Conservation (phyloP, 2,888 invertebrate genomes). For the Drosophila birchii region DNA sequence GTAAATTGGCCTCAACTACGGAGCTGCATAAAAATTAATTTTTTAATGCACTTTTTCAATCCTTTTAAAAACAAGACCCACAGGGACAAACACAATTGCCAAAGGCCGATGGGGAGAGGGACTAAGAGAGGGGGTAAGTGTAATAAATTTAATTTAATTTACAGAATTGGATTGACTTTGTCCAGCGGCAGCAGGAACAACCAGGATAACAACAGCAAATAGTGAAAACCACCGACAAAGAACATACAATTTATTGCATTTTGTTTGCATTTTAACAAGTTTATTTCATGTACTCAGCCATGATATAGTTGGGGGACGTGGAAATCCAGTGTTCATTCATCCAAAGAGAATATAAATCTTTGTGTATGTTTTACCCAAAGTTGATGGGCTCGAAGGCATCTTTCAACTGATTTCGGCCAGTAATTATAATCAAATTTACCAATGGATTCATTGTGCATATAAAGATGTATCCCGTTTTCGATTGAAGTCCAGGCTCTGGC, state of each 20-base stretch:
- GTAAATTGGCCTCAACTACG: constrained; percentile 52
- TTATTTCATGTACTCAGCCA: constrained; percentile 46
- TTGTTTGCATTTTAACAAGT: constrained; percentile 68
- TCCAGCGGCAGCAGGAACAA: constrained; percentile 36
- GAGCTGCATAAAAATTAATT: constrained; percentile 56
- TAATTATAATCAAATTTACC: constrained; percentile 28
- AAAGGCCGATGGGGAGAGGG: constrained; percentile 5
- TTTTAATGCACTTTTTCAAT: constrained; percentile 57
- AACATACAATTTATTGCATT: constrained; percentile 67
- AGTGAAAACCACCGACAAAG: constrained; percentile 42
- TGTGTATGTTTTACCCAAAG: neutral
- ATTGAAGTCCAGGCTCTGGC: constrained; percentile 7
- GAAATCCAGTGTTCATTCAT: neutral
- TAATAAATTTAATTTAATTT: constrained; percentile 78
- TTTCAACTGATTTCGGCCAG: constrained; percentile 12
- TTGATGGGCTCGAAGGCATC: constrained; percentile 1
- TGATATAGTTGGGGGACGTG: neutral
- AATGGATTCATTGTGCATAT: constrained; percentile 4
- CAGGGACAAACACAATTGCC: constrained; percentile 25
- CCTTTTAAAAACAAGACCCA: constrained; percentile 48
- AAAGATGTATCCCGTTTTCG: constrained; percentile 12
- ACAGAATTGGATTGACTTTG: constrained; percentile 68
- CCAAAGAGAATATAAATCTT: neutral
- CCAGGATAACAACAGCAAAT: constrained; percentile 32
- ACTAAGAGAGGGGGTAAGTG: constrained; percentile 13